A percentile compares a stretch with the other conserved stretches of the same genome.
Evolutionary conservation across 2,797 vertebrate genomes (phyloP).

Genomic region (Buceros bicornis): DNA sequence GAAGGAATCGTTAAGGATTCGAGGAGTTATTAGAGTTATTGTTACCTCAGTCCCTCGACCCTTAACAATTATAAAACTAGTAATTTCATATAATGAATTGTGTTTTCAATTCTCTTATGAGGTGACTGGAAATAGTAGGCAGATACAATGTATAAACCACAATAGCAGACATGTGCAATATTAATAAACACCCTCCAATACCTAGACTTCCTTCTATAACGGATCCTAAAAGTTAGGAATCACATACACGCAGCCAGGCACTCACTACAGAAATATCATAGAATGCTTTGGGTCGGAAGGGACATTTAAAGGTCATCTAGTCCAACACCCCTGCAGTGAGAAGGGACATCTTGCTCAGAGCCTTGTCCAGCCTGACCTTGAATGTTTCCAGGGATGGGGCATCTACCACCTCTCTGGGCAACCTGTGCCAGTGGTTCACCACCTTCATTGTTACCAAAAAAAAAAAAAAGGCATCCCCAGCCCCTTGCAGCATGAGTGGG

Average conservation of each 20-base stretch:
- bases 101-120: neutral
- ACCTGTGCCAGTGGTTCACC: too few species aligned
- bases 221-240: neutral
- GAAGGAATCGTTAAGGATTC: too few species aligned
- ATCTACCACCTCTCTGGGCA: too few species aligned
- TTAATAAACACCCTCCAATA: neutral
- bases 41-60: too few species aligned
- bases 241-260: neutral
- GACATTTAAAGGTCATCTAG: too few species aligned
- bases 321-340: too few species aligned
- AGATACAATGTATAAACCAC: neutral
- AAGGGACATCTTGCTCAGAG: too few species aligned
- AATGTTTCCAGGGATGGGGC: too few species aligned
- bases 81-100: neutral
- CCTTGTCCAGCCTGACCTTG: too few species aligned
- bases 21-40: too few species aligned
- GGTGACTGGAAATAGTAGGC: neutral
- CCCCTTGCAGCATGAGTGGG: neutral
- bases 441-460: too few species aligned
- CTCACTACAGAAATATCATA: neutral
- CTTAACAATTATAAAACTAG: neutral
- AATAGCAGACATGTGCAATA: neutral
- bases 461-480: neutral
- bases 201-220: neutral
- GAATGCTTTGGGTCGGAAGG: too few species aligned